phyloP scores from a whole-genome alignment of 1,140 invertebrate species.

The Caenorhabditis remanei region DNA sequence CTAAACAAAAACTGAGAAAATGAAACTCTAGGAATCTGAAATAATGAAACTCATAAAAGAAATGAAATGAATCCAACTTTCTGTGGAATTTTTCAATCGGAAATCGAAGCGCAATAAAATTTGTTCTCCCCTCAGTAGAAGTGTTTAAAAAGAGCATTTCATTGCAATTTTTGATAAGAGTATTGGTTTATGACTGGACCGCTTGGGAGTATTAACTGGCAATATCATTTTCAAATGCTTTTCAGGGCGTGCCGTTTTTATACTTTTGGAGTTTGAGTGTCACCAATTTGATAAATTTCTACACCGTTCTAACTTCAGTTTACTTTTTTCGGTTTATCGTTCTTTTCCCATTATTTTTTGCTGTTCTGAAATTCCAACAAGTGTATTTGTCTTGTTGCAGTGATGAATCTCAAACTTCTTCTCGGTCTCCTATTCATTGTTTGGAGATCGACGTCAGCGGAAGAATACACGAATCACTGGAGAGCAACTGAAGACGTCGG shows the following conservation, averaged over 20 bases:
- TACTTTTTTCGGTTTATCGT: not conserved
- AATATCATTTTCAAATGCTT: conserved; percentile 43
- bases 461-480: conserved; percentile 24
- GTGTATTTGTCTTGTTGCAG: not conserved
- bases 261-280: conserved; percentile 18
- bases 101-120: not conserved
- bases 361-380: not conserved
- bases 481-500: conserved; percentile 1
- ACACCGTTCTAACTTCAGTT: conserved; percentile 25
- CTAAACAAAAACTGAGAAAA: too few relatives aligned
- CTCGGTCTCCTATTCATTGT: conserved; percentile 18
- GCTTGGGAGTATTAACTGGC: conserved; percentile 31
- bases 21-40: too few relatives aligned
- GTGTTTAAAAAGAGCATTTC: conserved; percentile 21
- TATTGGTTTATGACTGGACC: conserved; percentile 46
- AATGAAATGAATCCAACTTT: too few relatives aligned
- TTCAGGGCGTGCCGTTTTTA: conserved; percentile 42
- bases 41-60: too few relatives aligned
- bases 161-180: conserved; percentile 22
- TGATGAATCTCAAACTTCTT: conserved; percentile 30
- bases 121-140: not conserved
- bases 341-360: not conserved
- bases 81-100: not conserved
- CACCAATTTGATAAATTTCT: not conserved
- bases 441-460: conserved; percentile 2